Conservation (phyloP, 2,888 invertebrate species). For the Ametastegia equiseti region DNA sequence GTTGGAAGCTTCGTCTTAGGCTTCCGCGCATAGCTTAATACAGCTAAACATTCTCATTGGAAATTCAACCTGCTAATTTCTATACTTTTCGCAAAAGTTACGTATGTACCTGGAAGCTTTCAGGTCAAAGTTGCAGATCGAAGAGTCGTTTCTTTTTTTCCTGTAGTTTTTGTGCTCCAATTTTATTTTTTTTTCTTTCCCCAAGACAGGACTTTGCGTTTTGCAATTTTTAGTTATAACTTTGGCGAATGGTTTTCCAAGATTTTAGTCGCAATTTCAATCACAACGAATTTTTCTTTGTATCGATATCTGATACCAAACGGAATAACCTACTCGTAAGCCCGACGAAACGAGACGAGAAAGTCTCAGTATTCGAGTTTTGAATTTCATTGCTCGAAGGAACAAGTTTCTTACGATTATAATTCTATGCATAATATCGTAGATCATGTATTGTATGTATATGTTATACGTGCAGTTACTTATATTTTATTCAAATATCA, state of each 20-base stretch:
- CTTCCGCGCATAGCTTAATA: constrained; percentile 24
- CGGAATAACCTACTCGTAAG: background rate
- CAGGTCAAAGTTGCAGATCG: too few relatives aligned
- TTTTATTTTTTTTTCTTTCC: too few relatives aligned
- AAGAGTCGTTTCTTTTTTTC: too few relatives aligned
- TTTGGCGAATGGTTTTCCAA: too few relatives aligned
- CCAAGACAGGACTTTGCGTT: too few relatives aligned
- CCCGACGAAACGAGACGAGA: background rate
- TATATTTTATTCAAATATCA: background rate
- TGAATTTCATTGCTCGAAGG: background rate
- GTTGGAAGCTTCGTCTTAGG: background rate
- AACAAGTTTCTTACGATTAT: background rate
- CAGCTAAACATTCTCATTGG: background rate
- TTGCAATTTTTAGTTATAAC: too few relatives aligned
- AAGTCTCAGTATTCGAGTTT: background rate
- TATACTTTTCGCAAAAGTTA: background rate
- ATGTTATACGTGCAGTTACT: background rate
- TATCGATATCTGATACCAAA: constrained; percentile 1
- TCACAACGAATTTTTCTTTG: too few relatives aligned
- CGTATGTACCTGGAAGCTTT: too few relatives aligned
- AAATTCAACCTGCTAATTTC: background rate
- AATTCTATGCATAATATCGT: background rate
- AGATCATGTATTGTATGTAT: background rate
- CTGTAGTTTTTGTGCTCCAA: too few relatives aligned
- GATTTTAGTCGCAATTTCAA: too few relatives aligned